These are phyloP conservation scores for Esperia sulphurella DNA, from an alignment of 2,888 invertebrate genomes.

Conservation along the genomic window DNA sequence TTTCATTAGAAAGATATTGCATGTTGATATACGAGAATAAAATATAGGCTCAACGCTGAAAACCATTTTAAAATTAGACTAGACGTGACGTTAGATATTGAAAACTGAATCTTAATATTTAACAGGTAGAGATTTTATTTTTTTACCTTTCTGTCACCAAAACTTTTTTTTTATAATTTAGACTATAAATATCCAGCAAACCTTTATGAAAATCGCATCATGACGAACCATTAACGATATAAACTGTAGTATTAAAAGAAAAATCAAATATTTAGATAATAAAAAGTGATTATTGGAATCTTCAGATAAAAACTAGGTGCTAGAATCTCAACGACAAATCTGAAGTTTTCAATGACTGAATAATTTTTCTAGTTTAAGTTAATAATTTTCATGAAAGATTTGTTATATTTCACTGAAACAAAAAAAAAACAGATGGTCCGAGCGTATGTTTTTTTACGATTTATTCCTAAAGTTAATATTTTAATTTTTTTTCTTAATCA, in stretches of 20 bases:
- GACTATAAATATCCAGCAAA: no score
- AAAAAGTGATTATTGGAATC: constrained; percentile 66
- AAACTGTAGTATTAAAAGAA: not conserved
- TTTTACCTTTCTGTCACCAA: no score
- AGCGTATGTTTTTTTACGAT: constrained; percentile 14
- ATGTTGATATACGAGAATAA: no score
- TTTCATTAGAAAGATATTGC: no score
- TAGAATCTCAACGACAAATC: constrained; percentile 67
- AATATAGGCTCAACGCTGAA: no score
- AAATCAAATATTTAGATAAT: constrained; percentile 17
- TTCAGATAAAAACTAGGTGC: constrained; percentile 62
- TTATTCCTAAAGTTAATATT: constrained; percentile 27
- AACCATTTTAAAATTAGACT: no score
- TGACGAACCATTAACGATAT: no score
- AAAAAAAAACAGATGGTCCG: constrained; percentile 4
- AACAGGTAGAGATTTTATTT: no score
- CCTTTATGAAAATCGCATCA: no score
- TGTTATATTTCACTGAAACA: constrained; percentile 44
- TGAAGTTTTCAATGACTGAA: constrained; percentile 77
- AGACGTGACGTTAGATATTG: no score
- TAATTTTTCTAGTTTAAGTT: constrained; percentile 37
- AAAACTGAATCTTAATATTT: no score
- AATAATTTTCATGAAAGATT: constrained; percentile 44
- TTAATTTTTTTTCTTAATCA: constrained; percentile 30
- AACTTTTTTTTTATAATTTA: no score